Percentiles rank a stretch among this genome's conserved stretches.
Conservation (phyloP, 2,797 vertebrate genomes). For the Peromyscus eremicus region DNA sequence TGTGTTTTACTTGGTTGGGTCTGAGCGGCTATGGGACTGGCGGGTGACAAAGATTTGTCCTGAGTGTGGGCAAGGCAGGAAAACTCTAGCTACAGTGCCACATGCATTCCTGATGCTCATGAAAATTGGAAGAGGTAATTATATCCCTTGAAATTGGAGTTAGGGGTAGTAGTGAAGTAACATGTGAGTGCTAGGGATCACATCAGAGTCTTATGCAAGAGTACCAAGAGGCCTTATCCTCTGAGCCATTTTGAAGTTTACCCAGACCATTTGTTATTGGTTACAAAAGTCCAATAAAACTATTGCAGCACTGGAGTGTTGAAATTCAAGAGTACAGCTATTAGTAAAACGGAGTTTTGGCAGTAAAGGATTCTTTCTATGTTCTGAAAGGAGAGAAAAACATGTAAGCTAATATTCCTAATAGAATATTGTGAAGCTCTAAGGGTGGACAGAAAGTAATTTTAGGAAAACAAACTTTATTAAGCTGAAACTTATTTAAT, state of each 20-base stretch:
- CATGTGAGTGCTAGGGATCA: not conserved
- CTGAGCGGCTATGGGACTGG: too few species aligned
- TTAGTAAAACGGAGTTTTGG: not conserved
- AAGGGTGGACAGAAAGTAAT: conserved; percentile 24
- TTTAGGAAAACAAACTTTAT: conserved; percentile 43
- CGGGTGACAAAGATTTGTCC: too few species aligned
- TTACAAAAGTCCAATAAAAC: not conserved
- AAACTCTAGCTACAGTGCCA: too few species aligned
- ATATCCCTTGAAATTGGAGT: not conserved
- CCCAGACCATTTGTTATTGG: not conserved
- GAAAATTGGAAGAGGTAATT: too few species aligned
- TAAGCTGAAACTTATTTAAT: conserved; percentile 57
- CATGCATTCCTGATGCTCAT: not conserved
- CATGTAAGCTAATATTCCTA: not conserved
- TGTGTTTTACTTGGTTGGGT: too few species aligned
- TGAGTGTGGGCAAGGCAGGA: too few species aligned
- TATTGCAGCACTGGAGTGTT: not conserved
- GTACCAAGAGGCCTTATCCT: not conserved
- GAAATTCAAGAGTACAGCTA: not conserved
- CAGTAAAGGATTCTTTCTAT: conserved; percentile 38
- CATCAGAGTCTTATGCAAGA: not conserved
- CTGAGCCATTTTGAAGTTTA: not conserved
- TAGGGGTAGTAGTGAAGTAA: too few species aligned
- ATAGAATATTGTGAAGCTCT: conserved; percentile 49
- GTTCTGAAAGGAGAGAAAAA: not conserved